A percentile compares a stretch with the other conserved stretches of the same genome.
These are phyloP conservation scores for Hedya salicella DNA, from an alignment of 2,888 invertebrate genomes.

Conservation along the genomic window DNA sequence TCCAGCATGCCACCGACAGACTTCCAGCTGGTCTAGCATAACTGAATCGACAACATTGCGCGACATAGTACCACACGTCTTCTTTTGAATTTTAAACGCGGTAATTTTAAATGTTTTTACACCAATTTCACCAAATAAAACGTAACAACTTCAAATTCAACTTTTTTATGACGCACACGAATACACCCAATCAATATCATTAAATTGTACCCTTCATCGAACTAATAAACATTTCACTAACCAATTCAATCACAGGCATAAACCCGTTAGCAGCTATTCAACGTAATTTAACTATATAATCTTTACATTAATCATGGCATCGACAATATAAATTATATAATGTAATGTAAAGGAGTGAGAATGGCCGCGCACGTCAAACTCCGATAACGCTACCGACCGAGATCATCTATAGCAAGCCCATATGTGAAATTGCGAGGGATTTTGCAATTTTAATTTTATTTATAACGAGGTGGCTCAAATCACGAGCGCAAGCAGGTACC, in stretches of 20 bases:
- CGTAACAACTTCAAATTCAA: too few species aligned
- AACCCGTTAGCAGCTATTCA: constrained; percentile 36
- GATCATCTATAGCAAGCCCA: constrained; percentile 79
- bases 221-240: constrained; percentile 5
- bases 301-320: constrained; percentile 74
- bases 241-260: constrained; percentile 11
- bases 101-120: too few species aligned
- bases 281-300: constrained; percentile 56
- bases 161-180: not conserved
- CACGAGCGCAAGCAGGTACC: constrained; percentile 46
- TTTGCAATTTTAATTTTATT: constrained; percentile 85
- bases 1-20: too few species aligned
- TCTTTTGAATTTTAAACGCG: too few species aligned
- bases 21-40: too few species aligned
- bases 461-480: constrained; percentile 68
- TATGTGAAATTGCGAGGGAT: constrained; percentile 83
- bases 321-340: constrained; percentile 80
- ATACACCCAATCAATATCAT: not conserved
- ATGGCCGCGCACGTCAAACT: constrained; percentile 74
- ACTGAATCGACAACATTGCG: too few species aligned
- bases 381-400: constrained; percentile 67
- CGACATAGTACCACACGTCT: too few species aligned
- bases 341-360: constrained; percentile 68
- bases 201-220: constrained; percentile 1
- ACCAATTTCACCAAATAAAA: too few species aligned